phyloP scores from a whole-genome alignment of 2,797 vertebrate genomes.

The Xiphorhynchus erythropygius region DNA sequence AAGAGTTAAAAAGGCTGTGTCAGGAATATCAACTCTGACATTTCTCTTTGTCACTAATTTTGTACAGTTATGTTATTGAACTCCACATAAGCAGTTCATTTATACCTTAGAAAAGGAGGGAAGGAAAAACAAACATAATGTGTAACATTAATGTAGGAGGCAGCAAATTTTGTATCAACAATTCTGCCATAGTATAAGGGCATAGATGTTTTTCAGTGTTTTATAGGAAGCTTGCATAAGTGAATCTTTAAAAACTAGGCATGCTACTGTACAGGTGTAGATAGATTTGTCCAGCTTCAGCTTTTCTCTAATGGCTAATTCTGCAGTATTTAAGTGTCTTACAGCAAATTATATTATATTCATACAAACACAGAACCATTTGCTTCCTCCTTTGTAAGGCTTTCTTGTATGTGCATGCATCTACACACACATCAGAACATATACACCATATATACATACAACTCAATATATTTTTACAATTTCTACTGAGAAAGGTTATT shows the following conservation, averaged over 20 bases:
- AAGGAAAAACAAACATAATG: background rate
- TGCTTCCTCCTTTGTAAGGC: background rate
- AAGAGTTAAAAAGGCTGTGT: constrained; percentile 65
- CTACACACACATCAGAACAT: background rate
- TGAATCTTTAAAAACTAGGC: background rate
- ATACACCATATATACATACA: background rate
- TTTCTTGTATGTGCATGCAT: background rate
- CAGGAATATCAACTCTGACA: constrained; percentile 67
- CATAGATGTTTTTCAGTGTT: background rate
- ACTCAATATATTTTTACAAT: background rate
- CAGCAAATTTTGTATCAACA: constrained; percentile 21
- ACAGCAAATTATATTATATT: background rate
- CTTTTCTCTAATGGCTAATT: constrained; percentile 6
- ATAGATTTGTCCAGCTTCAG: background rate
- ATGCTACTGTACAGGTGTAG: background rate
- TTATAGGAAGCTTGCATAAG: background rate
- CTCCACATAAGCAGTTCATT: constrained; percentile 35
- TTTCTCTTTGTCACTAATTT: constrained; percentile 73
- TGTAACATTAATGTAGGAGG: background rate
- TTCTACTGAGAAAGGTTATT: background rate
- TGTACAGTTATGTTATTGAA: constrained; percentile 53
- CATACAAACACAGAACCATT: background rate
- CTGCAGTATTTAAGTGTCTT: background rate
- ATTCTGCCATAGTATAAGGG: background rate
- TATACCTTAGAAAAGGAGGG: constrained; percentile 23